Evolutionary conservation across 2,888 invertebrate species (phyloP).

Genomic region (Troides oblongomaculatus): DNA sequence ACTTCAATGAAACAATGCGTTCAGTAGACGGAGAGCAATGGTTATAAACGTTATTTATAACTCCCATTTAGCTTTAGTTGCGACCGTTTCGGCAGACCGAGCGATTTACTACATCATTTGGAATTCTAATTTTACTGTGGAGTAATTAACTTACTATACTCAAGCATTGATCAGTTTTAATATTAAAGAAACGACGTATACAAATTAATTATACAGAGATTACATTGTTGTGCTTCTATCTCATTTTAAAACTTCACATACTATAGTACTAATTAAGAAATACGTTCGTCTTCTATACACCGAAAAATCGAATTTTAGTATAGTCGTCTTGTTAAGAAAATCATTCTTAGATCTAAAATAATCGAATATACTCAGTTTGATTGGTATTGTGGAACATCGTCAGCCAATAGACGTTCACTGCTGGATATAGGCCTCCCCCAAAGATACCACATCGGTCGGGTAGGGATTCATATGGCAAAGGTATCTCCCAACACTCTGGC

Average conservation of each 20-base stretch:
- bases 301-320: too few species aligned
- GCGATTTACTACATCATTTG: constrained; percentile 22
- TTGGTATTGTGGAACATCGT: too few species aligned
- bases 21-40: constrained; percentile 24
- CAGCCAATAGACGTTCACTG: too few species aligned
- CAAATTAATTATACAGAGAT: neutral
- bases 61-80: constrained; percentile 22
- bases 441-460: too few species aligned
- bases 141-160: constrained; percentile 26
- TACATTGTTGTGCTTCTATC: neutral
- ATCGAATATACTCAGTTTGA: too few species aligned
- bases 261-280: neutral
- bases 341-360: too few species aligned
- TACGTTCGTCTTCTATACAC: too few species aligned
- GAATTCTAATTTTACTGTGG: constrained; percentile 22
- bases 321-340: too few species aligned
- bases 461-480: too few species aligned
- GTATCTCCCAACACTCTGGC: too few species aligned
- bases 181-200: neutral
- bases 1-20: constrained; percentile 20
- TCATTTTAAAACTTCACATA: neutral
- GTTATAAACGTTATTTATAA: constrained; percentile 27
- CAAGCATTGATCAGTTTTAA: constrained; percentile 12
- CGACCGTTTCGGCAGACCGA: constrained; percentile 21
- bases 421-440: too few species aligned